These are phyloP conservation scores for Andrena praecox DNA, from an alignment of 2,888 invertebrate genomes.

Conservation along the genomic window DNA sequence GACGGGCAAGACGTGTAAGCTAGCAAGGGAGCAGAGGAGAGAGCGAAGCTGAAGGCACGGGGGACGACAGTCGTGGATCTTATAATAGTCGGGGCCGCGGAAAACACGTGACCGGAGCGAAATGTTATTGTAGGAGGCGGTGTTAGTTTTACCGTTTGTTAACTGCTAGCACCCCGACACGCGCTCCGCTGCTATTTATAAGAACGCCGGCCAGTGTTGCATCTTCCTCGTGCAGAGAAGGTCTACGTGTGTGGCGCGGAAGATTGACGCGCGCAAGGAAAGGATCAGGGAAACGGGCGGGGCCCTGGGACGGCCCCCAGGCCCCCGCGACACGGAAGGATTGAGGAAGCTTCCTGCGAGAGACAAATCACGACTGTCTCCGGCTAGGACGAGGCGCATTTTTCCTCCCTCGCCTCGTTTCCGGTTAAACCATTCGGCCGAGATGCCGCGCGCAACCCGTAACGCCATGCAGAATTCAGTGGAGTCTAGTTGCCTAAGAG, in stretches of 20 bases:
- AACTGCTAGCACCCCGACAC: slow-evolving; percentile 77
- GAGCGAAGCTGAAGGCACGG: slow-evolving; percentile 10
- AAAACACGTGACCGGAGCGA: slow-evolving; percentile 84
- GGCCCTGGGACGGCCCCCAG: no score
- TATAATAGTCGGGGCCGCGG: slow-evolving; percentile 80
- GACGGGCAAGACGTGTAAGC: slow-evolving; percentile 30
- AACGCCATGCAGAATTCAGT: not conserved
- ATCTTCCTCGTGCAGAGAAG: slow-evolving; percentile 55
- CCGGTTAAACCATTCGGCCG: not conserved
- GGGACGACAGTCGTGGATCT: slow-evolving; percentile 71
- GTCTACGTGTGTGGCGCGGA: slow-evolving; percentile 77
- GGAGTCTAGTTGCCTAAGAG: not conserved
- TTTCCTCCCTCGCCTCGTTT: slow-evolving; percentile 5
- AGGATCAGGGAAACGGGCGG: slow-evolving; percentile 55
- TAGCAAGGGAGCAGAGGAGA: not conserved
- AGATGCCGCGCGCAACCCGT: not conserved
- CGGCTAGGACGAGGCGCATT: slow-evolving; percentile 10
- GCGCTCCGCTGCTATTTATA: slow-evolving; percentile 80
- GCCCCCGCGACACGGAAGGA: not conserved
- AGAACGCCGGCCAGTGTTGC: slow-evolving; percentile 69
- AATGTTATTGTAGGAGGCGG: slow-evolving; percentile 83
- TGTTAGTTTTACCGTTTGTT: slow-evolving; percentile 84
- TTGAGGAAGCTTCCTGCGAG: not conserved
- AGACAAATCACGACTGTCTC: slow-evolving; percentile 17
- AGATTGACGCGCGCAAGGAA: slow-evolving; percentile 63